Conservation (phyloP, 2,888 invertebrate genomes). For the Philonicus albiceps region DNA sequence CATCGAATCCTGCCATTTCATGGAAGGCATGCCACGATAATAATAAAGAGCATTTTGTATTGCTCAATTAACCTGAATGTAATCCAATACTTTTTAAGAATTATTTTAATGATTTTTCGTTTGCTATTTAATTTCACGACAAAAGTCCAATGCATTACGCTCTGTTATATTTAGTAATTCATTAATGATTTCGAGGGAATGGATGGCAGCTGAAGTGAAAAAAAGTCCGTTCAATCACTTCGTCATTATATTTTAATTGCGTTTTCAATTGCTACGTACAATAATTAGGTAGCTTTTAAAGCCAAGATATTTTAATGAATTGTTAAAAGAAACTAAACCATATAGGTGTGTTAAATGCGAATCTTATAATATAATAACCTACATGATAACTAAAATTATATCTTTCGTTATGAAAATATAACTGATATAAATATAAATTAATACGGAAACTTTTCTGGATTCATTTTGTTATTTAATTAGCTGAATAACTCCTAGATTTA, state of each 20-base stretch:
- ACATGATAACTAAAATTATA: no score
- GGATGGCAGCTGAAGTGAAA: background rate
- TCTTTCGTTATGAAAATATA: no score
- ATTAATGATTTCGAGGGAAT: background rate
- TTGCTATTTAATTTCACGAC: background rate
- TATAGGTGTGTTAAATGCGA: background rate
- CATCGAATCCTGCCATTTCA: background rate
- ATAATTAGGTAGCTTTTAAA: background rate
- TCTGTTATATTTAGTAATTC: background rate
- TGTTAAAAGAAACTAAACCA: background rate
- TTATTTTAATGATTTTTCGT: background rate
- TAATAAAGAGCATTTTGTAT: background rate
- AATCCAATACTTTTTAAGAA: background rate
- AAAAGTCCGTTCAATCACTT: background rate
- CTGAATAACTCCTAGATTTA: background rate
- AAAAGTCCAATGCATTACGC: background rate
- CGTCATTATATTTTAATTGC: background rate
- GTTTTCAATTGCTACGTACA: background rate
- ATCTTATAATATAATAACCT: no score
- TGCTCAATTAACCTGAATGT: background rate
- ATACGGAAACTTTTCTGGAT: background rate
- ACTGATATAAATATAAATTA: slow-evolving; percentile 42
- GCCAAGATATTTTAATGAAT: background rate
- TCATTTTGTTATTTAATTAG: background rate
- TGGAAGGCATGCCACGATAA: background rate